phyloP scores from a whole-genome alignment of 2,113 vertebrate species.

The Podilymbus podiceps region DNA sequence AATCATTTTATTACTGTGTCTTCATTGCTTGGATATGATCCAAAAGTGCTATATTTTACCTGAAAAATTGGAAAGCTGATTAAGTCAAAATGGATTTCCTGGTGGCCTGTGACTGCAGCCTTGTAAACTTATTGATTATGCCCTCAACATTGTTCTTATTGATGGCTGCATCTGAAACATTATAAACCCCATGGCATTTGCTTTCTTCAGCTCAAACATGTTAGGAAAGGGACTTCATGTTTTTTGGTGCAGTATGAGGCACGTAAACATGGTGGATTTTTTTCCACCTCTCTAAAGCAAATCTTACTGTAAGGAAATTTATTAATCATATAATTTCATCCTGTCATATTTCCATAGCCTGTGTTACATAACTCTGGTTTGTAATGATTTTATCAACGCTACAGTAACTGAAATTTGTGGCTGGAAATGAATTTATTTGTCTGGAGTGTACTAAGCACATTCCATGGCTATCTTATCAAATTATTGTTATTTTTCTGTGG shows the following conservation, averaged over 20 bases:
- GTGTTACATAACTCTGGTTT: not conserved
- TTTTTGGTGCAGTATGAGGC: not conserved
- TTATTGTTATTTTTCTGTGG: not conserved
- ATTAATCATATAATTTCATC: not conserved
- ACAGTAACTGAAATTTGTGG: not conserved
- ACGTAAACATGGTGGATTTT: not conserved
- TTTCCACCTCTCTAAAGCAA: not conserved
- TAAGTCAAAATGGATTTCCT: constrained; percentile 58
- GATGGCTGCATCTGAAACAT: constrained; percentile 13
- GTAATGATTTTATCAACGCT: not conserved
- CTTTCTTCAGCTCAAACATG: not conserved
- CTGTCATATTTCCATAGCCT: not conserved
- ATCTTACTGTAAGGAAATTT: not conserved
- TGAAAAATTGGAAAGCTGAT: constrained; percentile 54
- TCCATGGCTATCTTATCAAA: not conserved
- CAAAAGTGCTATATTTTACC: constrained; percentile 50
- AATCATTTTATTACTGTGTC: not conserved
- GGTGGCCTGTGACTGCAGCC: constrained; percentile 28
- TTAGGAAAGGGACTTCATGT: not conserved
- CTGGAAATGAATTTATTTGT: not conserved
- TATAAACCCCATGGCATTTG: not conserved
- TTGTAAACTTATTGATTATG: constrained; percentile 45
- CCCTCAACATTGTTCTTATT: constrained; percentile 32
- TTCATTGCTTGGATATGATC: constrained; percentile 27
- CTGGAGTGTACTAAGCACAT: not conserved